Evolutionary conservation across 2,888 invertebrate species (phyloP), one percentile per base, ranked within the genome.

Genomic region (Bimastos eiseni): DNA sequence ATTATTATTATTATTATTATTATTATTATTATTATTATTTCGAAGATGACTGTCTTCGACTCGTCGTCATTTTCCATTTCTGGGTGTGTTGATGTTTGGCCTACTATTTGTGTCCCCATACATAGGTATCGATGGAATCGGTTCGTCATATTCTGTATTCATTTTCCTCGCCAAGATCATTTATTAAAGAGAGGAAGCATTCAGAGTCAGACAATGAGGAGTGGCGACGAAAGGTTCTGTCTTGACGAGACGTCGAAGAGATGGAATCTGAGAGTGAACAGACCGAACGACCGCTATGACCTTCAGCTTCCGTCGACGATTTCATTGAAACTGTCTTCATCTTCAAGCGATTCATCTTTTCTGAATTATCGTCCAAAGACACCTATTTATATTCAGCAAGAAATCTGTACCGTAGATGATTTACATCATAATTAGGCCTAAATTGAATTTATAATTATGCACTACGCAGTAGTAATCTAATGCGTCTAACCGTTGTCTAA

Each of bases 241-340:
- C 86, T 36, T 86, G 86, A 86, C 36, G 86, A 86, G 86, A 8
- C 36, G 86, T n/a, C 70, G n/a, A 70, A n/a, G 70, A 70, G n/a
- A 1, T n/a, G 5, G 70, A 8, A 70, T 70, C 70, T 70, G 70
- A n/a, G 13, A 70, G 70, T 70, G 30, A n/a, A 8, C 30, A 13
- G n/a, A 70, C 30, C 70, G 70, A 70, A 6, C n/a, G 19, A n/a
- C n/a, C 70, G n/a, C n/a, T n/a, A n/a, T n/a, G n/a, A 30, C n/a
- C 8, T 5, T 5, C 8, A 8, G n/a, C 70, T 70, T n/a, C 70
- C 70, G 70, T 70, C 70, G 70, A n/a, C 70, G 70, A 30, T 70
- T 70, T n/a, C 11, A n/a, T n/a, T 70, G 70, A 70, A n/a, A 30
- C n/a, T 11, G n/a, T n/a, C 70, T 70, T 70, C 70, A n/a, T n/a